phyloP scores from a whole-genome alignment of 2,113 vertebrate species.

The Rattus rattus region DNA sequence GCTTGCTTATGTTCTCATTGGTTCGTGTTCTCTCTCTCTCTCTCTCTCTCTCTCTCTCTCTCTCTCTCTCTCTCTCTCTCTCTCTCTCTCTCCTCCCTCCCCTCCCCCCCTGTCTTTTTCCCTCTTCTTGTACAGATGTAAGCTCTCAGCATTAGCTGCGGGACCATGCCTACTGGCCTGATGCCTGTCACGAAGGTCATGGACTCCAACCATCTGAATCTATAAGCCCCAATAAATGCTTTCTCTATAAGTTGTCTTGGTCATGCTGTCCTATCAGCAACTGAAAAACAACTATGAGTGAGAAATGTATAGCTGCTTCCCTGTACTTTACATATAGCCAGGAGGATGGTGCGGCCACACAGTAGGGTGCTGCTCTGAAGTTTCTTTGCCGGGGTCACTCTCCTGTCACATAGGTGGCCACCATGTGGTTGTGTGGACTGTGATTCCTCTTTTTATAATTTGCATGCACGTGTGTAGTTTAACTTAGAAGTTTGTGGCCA shows the following conservation, averaged over 20 bases:
- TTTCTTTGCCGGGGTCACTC: not conserved
- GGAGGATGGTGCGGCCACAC: not conserved
- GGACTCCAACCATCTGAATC: not conserved
- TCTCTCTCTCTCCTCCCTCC: not conserved
- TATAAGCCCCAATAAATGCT: not conserved
- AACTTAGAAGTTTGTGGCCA: rapidly evolving
- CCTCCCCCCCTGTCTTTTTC: too few species aligned
- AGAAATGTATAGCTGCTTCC: not conserved
- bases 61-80: not conserved
- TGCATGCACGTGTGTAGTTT: not conserved
- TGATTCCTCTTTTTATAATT: too few species aligned
- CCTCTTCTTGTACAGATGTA: not conserved
- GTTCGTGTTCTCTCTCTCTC: too few species aligned
- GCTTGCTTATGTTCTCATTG: too few species aligned
- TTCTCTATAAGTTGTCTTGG: not conserved
- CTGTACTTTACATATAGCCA: not conserved
- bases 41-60: too few species aligned
- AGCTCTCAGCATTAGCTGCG: not conserved
- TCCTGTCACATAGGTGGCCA: rapidly evolving
- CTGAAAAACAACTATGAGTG: not conserved
- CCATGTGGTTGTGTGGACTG: too few species aligned
- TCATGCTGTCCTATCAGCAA: not conserved
- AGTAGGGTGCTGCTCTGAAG: rapidly evolving
- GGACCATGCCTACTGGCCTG: not conserved
- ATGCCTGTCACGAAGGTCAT: not conserved